Conservation (phyloP, 2,888 invertebrate species). For the Parnassius glacialis region DNA sequence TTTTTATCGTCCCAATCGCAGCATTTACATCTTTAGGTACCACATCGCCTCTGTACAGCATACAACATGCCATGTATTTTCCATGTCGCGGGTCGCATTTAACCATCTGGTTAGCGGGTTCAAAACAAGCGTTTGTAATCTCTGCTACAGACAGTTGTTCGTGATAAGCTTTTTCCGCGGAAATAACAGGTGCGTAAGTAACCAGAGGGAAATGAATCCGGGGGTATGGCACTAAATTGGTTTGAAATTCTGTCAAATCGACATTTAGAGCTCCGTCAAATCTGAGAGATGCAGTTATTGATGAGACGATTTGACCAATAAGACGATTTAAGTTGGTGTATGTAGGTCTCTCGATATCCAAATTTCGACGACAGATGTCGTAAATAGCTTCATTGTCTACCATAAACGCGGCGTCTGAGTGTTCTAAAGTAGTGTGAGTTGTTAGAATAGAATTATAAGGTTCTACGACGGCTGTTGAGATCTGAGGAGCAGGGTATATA, state of each 20-base stretch:
- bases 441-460: slow-evolving; percentile 95
- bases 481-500: slow-evolving; percentile 94
- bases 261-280: slow-evolving; percentile 96
- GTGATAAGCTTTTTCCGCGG: slow-evolving; percentile 96
- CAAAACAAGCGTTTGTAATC: slow-evolving; percentile 97
- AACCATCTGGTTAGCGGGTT: slow-evolving; percentile 97
- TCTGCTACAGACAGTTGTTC: slow-evolving; percentile 95
- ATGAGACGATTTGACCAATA: slow-evolving; percentile 96
- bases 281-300: slow-evolving; percentile 94
- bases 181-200: slow-evolving; percentile 94
- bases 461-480: slow-evolving; percentile 90
- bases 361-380: slow-evolving; percentile 91
- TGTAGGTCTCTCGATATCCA: slow-evolving; percentile 94
- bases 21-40: slow-evolving; percentile 97
- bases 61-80: slow-evolving; percentile 97
- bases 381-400: slow-evolving; percentile 90
- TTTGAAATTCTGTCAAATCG: slow-evolving; percentile 96
- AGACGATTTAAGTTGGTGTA: slow-evolving; percentile 97
- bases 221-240: slow-evolving; percentile 95
- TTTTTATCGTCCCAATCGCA: slow-evolving; percentile 96
- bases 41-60: slow-evolving; percentile 96
- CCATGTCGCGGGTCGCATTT: slow-evolving; percentile 95
- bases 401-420: slow-evolving; percentile 95
- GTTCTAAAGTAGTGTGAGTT: slow-evolving; percentile 93
- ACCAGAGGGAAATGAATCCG: slow-evolving; percentile 96